Percentiles rank a stretch among this genome's conserved stretches.
phyloP scores from a whole-genome alignment of 2,113 vertebrate species.

The Xiphophorus maculatus region DNA sequence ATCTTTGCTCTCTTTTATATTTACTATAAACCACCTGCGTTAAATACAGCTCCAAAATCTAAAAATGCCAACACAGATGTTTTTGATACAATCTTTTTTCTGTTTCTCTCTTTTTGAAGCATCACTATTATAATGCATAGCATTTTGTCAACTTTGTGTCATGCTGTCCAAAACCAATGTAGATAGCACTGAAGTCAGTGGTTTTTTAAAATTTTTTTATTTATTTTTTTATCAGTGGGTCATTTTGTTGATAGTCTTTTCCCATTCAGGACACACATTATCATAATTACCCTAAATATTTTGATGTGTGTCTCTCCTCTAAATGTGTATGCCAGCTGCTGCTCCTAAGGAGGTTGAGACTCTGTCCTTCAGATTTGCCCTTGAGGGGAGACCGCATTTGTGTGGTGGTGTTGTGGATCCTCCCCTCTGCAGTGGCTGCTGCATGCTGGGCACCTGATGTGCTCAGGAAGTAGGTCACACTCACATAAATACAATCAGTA shows the following conservation, averaged over 20 bases:
- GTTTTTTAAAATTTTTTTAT: too few species aligned
- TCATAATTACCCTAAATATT: neutral
- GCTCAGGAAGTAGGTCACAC: slow-evolving; percentile 62
- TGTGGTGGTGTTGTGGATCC: slow-evolving; percentile 48
- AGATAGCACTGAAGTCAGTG: too few species aligned
- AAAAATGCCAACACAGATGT: neutral
- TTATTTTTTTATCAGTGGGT: too few species aligned
- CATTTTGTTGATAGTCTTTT: neutral
- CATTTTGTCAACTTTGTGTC: too few species aligned
- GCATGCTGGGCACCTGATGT: slow-evolving; percentile 66
- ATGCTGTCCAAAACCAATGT: too few species aligned
- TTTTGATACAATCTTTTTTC: neutral
- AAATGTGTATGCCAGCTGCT: slow-evolving; percentile 27
- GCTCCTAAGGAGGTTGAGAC: slow-evolving; percentile 16
- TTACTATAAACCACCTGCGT: neutral
- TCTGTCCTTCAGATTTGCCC: slow-evolving; percentile 69
- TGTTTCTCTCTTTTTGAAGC: too few species aligned
- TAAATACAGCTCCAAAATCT: neutral
- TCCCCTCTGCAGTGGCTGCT: slow-evolving; percentile 76
- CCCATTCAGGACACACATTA: neutral
- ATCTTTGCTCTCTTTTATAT: neutral
- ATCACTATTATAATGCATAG: too few species aligned
- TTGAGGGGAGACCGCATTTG: slow-evolving; percentile 47
- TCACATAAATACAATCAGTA: slow-evolving; percentile 35
- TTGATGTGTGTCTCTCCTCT: neutral